A percentile compares a stretch with the other conserved stretches of the same genome.
Conservation (phyloP, 2,797 vertebrate species). For the Hapalemur alaotrensis region DNA sequence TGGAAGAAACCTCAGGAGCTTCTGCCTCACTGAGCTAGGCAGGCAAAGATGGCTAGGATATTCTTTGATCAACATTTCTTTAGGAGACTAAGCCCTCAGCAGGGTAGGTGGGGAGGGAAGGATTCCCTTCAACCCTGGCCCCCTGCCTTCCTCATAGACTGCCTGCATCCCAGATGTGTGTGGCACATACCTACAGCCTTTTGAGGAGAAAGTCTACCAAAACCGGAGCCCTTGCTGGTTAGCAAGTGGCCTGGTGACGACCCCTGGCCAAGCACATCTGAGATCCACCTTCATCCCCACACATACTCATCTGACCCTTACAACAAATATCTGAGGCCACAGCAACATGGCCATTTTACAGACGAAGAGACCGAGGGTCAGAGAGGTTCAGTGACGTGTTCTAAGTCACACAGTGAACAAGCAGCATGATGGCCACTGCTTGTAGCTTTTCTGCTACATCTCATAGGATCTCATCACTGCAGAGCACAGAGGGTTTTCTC, state of each 20-base stretch:
- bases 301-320: not conserved
- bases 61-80: not conserved
- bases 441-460: not conserved
- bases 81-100: not conserved
- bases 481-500: not conserved
- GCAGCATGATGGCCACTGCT: accelerated
- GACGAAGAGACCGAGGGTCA: not conserved
- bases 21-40: not conserved
- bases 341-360: not conserved
- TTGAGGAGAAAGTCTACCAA: not conserved
- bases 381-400: not conserved
- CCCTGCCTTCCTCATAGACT: too few relatives aligned
- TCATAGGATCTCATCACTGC: not conserved
- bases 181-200: not conserved
- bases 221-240: not conserved
- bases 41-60: not conserved
- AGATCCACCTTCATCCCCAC: not conserved
- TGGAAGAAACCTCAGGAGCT: not conserved
- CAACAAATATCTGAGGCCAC: not conserved
- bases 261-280: not conserved
- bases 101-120: not conserved
- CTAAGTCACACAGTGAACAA: not conserved
- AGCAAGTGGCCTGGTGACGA: not conserved
- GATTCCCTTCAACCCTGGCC: not conserved
- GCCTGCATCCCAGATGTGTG: not conserved